Percentiles rank a stretch among this genome's conserved stretches.
Conservation (phyloP, 2,888 invertebrate genomes). For the Onchidella celtica region DNA sequence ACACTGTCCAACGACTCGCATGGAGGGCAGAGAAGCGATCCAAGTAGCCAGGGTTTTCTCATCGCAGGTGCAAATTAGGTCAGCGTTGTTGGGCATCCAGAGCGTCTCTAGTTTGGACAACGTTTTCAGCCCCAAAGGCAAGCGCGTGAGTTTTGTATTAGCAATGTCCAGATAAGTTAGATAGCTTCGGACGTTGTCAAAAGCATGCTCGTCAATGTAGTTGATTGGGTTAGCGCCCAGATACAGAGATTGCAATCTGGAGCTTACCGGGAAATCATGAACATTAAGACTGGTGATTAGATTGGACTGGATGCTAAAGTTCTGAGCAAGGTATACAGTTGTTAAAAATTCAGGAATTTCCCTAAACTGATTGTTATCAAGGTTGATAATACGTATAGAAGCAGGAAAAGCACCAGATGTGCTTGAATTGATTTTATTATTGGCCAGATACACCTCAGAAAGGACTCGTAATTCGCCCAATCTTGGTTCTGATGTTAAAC, state of each 20-base stretch:
- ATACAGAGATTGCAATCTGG: neutral
- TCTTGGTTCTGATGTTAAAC: neutral
- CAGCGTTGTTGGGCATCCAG: constrained; percentile 14
- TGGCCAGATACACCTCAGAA: neutral
- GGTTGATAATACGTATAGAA: neutral
- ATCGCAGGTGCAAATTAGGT: neutral
- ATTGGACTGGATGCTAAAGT: neutral
- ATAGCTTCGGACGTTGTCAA: neutral
- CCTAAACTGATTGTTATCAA: constrained; percentile 2
- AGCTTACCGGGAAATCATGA: neutral
- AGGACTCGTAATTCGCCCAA: neutral
- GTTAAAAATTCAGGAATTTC: neutral
- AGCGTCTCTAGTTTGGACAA: constrained; percentile 17
- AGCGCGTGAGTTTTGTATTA: neutral
- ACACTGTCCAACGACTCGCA: constrained; percentile 14
- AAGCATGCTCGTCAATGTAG: constrained; percentile 5
- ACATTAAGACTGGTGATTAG: neutral
- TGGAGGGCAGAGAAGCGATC: neutral
- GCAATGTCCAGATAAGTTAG: constrained; percentile 5
- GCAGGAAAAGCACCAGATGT: constrained; percentile 1
- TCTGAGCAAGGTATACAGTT: neutral
- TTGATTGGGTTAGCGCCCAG: neutral
- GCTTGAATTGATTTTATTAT: neutral
- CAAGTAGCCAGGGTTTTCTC: constrained; percentile 4
- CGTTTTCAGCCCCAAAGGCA: constrained; percentile 3